These are phyloP conservation scores for Salminus brasiliensis DNA, from an alignment of 2,113 vertebrate genomes.

Conservation along the genomic window DNA sequence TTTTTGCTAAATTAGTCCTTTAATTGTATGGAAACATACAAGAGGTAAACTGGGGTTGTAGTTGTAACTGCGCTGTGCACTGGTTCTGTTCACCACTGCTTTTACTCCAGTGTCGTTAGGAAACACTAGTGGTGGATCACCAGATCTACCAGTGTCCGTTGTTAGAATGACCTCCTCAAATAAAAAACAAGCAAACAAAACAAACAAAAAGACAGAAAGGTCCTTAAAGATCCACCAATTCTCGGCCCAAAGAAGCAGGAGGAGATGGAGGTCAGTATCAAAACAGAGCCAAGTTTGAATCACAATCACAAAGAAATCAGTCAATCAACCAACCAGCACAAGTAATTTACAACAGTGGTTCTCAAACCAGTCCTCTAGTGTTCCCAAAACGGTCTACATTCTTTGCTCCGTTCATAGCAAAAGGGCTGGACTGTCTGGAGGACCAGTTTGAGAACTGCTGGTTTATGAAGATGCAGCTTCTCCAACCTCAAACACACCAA, in stretches of 20 bases:
- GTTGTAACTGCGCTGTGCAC: neutral
- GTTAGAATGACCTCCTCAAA: neutral
- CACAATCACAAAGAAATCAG: neutral
- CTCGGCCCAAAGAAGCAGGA: neutral
- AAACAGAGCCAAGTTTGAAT: neutral
- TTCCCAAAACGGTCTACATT: too few relatives aligned
- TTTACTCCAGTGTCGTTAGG: neutral
- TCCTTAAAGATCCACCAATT: neutral
- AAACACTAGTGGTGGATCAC: neutral
- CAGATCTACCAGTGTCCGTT: neutral
- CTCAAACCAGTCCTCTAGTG: too few relatives aligned
- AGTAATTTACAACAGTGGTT: neutral
- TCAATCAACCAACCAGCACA: too few relatives aligned
- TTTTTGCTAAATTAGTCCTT: neutral
- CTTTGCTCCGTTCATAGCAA: too few relatives aligned
- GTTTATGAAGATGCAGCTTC: neutral
- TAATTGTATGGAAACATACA: neutral
- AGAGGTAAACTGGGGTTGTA: neutral
- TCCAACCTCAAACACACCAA: neutral
- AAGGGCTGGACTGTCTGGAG: too few relatives aligned
- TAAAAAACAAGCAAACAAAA: too few relatives aligned
- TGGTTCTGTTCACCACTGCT: neutral
- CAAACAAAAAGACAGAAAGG: neutral
- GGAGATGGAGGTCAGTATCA: neutral
- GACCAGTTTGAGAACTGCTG: too few relatives aligned